phyloP scores from a whole-genome alignment of 2,797 vertebrate genomes.

The Catostomus latipinnis region DNA sequence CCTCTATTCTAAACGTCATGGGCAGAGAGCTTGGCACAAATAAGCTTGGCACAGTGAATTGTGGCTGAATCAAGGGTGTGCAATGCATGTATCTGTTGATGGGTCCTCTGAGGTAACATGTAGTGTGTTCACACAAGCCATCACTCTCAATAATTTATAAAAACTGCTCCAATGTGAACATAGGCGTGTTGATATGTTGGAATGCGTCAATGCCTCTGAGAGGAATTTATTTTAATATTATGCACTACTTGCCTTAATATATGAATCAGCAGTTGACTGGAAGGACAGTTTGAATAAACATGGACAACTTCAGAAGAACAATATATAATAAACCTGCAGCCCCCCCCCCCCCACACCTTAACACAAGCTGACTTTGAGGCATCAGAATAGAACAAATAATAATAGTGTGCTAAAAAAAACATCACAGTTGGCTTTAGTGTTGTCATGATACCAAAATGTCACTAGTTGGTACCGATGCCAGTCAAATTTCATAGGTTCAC shows the following conservation, averaged over 20 bases:
- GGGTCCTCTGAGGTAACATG: conserved; percentile 36
- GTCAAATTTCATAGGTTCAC: too few relatives aligned
- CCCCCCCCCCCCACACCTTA: too few relatives aligned
- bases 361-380: not conserved
- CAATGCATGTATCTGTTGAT: conserved; percentile 16
- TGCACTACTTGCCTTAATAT: conserved; percentile 40
- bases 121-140: conserved; percentile 16
- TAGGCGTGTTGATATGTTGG: conserved; percentile 38
- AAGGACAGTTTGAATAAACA: conserved; percentile 23
- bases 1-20: conserved; percentile 8
- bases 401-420: not conserved
- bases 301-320: conserved; percentile 3
- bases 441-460: too few relatives aligned
- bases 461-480: too few relatives aligned
- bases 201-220: conserved; percentile 33
- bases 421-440: too few relatives aligned
- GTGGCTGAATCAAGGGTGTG: conserved; percentile 30
- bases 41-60: conserved; percentile 32
- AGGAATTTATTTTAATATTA: conserved; percentile 49
- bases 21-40: conserved; percentile 24
- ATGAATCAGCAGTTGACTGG: conserved; percentile 25
- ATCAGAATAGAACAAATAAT: not conserved
- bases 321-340: not conserved
- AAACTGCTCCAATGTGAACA: conserved; percentile 36
- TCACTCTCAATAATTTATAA: conserved; percentile 53